Evolutionary conservation across 23 tunicate species (phyloP), one percentile per base, ranked within the genome.

Genomic region (Pegea sp.): DNA sequence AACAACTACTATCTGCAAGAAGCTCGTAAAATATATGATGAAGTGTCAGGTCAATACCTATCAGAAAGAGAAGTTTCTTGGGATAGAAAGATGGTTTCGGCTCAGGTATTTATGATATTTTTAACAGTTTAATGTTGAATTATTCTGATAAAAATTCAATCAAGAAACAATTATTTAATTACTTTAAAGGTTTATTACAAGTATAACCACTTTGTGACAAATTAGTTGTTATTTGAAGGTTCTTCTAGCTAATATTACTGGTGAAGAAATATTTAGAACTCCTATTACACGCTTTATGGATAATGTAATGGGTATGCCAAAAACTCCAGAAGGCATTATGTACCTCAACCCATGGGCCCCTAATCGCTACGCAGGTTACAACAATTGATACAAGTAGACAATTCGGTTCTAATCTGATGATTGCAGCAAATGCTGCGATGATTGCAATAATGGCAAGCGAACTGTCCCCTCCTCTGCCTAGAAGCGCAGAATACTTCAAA

Each of bases 321-420:
- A 30, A 33, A 91, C 99, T 26, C 99, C 92, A 31, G 42, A 73
- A 52, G 99, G 99, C 24, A 63, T 91, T 62, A 29, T 91, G 57
- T 91, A 78, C 77, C 53, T 74, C 4, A 55, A 70, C 29, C 65
- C 63, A 31, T 64, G 71, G 71, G 86, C 64, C 0, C 80, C 99
- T 22, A 78, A 73, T 58, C 69, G 99, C 30, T 74, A 78, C 54
- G 93, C 99, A 18, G 99, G 99, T 91, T 55, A 16, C n/a, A n/a
- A n/a, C n/a, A n/a, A n/a, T n/a, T n/a, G n/a, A n/a, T n/a, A n/a
- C n/a, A n/a, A n/a, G n/a, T n/a, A n/a, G n/a, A n/a, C n/a, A n/a
- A n/a, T n/a, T n/a, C n/a, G n/a, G n/a, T n/a, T n/a, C n/a, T n/a
- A n/a, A n/a, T n/a, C n/a, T n/a, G n/a, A n/a, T n/a, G n/a, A n/a